Percentiles rank a stretch among this genome's conserved stretches.
These are phyloP conservation scores for Bombus sylvicola DNA, from an alignment of 1,140 invertebrate species.

Conservation along the genomic window DNA sequence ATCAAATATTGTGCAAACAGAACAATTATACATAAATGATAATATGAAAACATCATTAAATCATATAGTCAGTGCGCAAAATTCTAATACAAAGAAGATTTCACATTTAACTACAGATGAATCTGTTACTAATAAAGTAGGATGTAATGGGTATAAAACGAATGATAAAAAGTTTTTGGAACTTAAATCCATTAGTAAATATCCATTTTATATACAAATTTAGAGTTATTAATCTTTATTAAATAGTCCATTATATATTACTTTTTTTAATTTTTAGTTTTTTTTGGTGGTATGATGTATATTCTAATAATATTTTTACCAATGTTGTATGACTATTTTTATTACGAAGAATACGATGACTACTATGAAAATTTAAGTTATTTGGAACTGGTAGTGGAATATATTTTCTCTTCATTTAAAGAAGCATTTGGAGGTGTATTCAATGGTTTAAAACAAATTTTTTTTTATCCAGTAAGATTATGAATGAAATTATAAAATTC, in stretches of 20 bases:
- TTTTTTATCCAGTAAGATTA: conserved; percentile 74
- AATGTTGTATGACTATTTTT: conserved; percentile 73
- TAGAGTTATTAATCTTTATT: background rate
- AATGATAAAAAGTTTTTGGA: conserved; percentile 57
- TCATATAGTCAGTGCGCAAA: conserved; percentile 38
- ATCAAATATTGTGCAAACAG: conserved; percentile 50
- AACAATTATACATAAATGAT: conserved; percentile 43
- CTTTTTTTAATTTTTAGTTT: conserved; percentile 59
- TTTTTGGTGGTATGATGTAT: conserved; percentile 72
- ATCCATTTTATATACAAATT: background rate
- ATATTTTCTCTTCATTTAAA: conserved; percentile 72
- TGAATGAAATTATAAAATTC: background rate
- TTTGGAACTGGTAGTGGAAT: conserved; percentile 68
- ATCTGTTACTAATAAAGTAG: conserved; percentile 28
- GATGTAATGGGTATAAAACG: conserved; percentile 40
- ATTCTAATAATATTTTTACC: conserved; percentile 70
- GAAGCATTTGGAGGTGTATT: conserved; percentile 73
- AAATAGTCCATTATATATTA: background rate
- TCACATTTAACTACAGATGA: background rate
- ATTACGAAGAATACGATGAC: conserved; percentile 69
- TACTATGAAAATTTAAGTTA: conserved; percentile 73
- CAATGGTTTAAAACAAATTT: conserved; percentile 61
- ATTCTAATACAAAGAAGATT: conserved; percentile 30
- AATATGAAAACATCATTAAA: conserved; percentile 53
- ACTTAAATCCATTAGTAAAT: conserved; percentile 69